phyloP scores from a whole-genome alignment of 2,113 vertebrate genomes.

The Chrysemys picta region DNA sequence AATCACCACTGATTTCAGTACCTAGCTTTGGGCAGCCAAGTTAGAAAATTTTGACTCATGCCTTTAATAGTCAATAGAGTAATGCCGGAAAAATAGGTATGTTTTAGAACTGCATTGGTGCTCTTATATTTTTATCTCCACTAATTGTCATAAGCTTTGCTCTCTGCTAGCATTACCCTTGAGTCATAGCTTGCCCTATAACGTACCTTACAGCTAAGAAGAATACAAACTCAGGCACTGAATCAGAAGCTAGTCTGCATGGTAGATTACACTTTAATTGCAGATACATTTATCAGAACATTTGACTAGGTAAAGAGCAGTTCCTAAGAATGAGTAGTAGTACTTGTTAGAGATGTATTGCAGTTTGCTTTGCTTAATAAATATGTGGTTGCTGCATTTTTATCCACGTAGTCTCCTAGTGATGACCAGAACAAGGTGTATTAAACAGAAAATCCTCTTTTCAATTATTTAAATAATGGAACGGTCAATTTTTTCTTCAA shows the following conservation, averaged over 20 bases:
- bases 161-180: not conserved
- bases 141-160: not conserved
- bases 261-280: not conserved
- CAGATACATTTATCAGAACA: not conserved
- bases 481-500: not conserved
- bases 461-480: not conserved
- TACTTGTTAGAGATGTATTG: not conserved
- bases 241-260: not conserved
- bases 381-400: not conserved
- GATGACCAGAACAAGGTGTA: conserved; percentile 19
- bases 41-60: not conserved
- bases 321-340: not conserved
- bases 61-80: too few species aligned
- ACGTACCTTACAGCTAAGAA: not conserved
- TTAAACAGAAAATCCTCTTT: conserved; percentile 15
- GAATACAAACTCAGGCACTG: not conserved
- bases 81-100: too few species aligned
- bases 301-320: not conserved
- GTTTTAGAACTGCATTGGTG: not conserved
- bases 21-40: not conserved
- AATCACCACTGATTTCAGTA: not conserved
- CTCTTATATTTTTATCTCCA: not conserved
- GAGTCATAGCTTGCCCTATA: not conserved
- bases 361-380: not conserved
- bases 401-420: not conserved